Conservation (phyloP, 1,140 invertebrate genomes). For the Hylyphantes graminicola region DNA sequence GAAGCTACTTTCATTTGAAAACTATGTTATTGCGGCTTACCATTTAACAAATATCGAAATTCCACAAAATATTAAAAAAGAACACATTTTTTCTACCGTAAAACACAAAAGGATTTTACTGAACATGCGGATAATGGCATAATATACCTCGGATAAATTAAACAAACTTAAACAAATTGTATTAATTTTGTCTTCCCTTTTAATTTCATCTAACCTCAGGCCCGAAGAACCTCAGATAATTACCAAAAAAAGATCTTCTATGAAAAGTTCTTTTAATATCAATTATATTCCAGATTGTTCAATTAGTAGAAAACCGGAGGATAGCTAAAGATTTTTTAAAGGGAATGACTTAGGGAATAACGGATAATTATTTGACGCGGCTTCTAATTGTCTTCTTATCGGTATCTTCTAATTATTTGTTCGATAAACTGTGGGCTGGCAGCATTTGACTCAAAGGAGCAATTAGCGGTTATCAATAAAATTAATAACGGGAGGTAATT, state of each 20-base stretch:
- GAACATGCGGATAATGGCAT: too few relatives aligned
- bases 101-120: too few relatives aligned
- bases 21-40: too few relatives aligned
- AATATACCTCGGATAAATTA: too few relatives aligned
- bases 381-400: constrained; percentile 47
- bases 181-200: too few relatives aligned
- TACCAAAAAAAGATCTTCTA: constrained; percentile 20
- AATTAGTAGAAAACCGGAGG: constrained; percentile 20
- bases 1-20: too few relatives aligned
- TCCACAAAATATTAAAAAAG: too few relatives aligned
- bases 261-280: constrained; percentile 10
- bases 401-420: constrained; percentile 40
- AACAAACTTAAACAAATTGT: too few relatives aligned
- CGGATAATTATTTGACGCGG: constrained; percentile 33
- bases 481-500: neutral
- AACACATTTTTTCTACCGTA: too few relatives aligned
- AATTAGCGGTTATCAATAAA: constrained; percentile 55
- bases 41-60: too few relatives aligned
- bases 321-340: constrained; percentile 1
- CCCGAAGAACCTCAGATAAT: neutral
- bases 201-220: too few relatives aligned
- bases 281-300: constrained; percentile 13
- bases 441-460: constrained; percentile 21
- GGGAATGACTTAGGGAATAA: constrained; percentile 15
- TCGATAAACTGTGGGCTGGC: constrained; percentile 13